These are phyloP conservation scores for Apodemus sylvaticus DNA, from an alignment of 2,113 vertebrate species.

Conservation along the genomic window DNA sequence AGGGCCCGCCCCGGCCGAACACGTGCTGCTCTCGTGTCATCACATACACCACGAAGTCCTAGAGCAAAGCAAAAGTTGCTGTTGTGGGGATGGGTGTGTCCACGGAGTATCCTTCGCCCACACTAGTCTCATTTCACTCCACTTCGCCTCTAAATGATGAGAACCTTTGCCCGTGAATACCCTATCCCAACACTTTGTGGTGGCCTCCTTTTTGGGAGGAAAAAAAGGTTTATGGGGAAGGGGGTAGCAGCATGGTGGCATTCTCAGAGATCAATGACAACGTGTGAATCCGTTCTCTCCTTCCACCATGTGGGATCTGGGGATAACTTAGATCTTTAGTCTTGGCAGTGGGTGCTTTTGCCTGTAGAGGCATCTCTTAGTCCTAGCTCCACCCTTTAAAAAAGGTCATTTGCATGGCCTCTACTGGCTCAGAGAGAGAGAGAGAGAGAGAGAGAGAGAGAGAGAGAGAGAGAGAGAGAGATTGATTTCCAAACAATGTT, in stretches of 20 bases:
- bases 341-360: background rate
- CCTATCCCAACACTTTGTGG: background rate
- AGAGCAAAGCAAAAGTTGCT: background rate
- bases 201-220: background rate
- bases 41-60: conserved; percentile 96
- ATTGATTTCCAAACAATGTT: background rate
- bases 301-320: background rate
- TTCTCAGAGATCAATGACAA: background rate
- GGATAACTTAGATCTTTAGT: background rate
- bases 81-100: background rate
- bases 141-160: background rate
- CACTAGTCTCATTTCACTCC: background rate
- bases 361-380: background rate
- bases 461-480: background rate
- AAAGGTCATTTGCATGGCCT: background rate
- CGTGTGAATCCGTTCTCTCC: background rate
- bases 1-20: conserved; percentile 90
- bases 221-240: fast-evolving
- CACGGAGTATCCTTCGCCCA: background rate
- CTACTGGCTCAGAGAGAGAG: background rate
- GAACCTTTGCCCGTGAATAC: background rate
- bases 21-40: conserved; percentile 93
- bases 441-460: no score
- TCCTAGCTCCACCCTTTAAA: background rate
- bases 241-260: no score